Base-by-base conservation (phyloP, 2,797 vertebrate genomes). In the Pristis pectinata region DNA sequence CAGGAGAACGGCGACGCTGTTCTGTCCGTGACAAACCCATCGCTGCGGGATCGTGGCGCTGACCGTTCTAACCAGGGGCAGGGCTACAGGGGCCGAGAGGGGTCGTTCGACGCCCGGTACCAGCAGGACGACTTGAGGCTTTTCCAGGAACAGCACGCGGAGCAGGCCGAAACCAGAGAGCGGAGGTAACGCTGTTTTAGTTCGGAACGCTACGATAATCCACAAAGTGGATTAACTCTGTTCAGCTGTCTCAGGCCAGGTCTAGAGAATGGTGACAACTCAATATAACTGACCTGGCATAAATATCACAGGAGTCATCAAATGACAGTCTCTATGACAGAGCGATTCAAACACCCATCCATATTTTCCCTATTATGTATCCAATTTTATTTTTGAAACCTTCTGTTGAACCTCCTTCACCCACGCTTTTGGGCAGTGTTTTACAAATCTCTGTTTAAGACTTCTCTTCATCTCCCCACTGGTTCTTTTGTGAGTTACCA, bases 81-180 rank as follows among this genome's bases (percentile, higher is more conserved):
- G 95, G 97, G 97, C 0, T 97, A 97, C 96, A 97, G 98, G 10
- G 97, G 96, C 94, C 97, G 98, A 27, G 99, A 99, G 95, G 98
- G 98, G 5, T 98, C 98, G 72, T 98, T 98, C 0, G 99, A 99
- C 37, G 95, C 97, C 0, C 98, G 98, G 94, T 99, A 98, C 96
- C 99, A 99, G 96, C 98, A 98, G 44, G 98, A 99, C 34, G 99
- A 99, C 79, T 98, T 99, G 94, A 97, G 98, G 74, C 97, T 98
- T 79, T 98, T 98, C 2, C 99, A 98, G 96, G 98, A 99, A 96
- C 97, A 98, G 13, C 97, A 99, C 0, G 94, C 98, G 94, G 99
- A 99, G 95, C 98, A 98, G 95, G 98, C 98, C 13, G 99, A 99
- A 94, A 95, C 97, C 64, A 97, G 98, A 96, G 99, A 98, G 96